phyloP scores from a whole-genome alignment of 2,113 vertebrate genomes.

The Callionymus lyra region DNA sequence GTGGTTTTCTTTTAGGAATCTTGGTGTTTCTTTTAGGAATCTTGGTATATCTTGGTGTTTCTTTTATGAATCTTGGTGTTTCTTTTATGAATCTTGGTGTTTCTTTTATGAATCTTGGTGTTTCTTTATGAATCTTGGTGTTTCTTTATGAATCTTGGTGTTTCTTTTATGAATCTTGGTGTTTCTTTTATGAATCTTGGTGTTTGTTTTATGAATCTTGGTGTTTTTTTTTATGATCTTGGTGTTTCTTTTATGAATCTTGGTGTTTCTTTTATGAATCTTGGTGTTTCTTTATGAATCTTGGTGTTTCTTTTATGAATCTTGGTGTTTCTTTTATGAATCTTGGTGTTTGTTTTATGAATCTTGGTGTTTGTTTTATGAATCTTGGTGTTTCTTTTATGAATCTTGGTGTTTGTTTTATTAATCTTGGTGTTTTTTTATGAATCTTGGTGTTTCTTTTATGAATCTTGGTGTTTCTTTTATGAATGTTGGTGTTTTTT shows the following conservation, averaged over 20 bases:
- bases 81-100: too few relatives aligned
- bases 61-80: slow-evolving; percentile 37
- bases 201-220: neutral
- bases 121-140: neutral
- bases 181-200: slow-evolving; percentile 36
- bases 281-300: slow-evolving; percentile 10
- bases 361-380: slow-evolving; percentile 57
- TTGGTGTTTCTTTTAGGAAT: slow-evolving; percentile 12
- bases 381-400: slow-evolving; percentile 25
- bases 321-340: slow-evolving; percentile 18
- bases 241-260: slow-evolving; percentile 4
- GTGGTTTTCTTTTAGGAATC: slow-evolving; percentile 36
- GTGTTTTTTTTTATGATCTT: too few relatives aligned
- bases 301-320: slow-evolving; percentile 32
- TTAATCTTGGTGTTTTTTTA: too few relatives aligned
- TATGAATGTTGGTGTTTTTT: slow-evolving; percentile 35
- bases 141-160: slow-evolving; percentile 44
- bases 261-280: slow-evolving; percentile 36
- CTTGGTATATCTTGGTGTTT: too few relatives aligned
- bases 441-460: slow-evolving; percentile 33
- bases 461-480: too few relatives aligned
- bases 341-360: too few relatives aligned
- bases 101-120: slow-evolving; percentile 38
- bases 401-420: too few relatives aligned
- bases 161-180: too few relatives aligned